Evolutionary conservation across 2,797 vertebrate species (phyloP).

Genomic region (Chanos chanos): DNA sequence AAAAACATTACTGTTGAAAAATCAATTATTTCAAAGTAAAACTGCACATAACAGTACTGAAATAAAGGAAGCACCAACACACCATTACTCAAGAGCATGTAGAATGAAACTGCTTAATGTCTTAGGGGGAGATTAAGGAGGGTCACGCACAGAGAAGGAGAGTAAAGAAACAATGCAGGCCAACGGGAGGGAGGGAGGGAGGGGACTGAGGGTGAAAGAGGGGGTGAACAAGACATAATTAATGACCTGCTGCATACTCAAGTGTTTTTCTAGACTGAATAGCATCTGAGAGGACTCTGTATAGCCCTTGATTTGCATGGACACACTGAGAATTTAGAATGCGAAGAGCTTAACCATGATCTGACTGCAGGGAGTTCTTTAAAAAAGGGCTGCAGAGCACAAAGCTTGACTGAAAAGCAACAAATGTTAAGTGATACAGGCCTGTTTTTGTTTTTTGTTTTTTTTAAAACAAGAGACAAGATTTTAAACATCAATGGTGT

Average conservation of each 20-base stretch:
- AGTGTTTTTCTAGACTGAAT: constrained; percentile 7
- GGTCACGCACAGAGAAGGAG: constrained; percentile 31
- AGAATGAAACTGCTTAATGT: constrained; percentile 40
- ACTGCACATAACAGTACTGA: constrained; percentile 10
- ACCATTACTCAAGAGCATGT: not conserved
- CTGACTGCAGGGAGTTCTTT: constrained; percentile 10
- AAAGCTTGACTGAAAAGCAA: constrained; percentile 26
- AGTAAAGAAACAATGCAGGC: not conserved
- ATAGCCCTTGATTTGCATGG: constrained; percentile 38
- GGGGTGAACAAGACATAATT: constrained; percentile 27
- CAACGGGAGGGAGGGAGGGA: not conserved
- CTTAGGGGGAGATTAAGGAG: constrained; percentile 44
- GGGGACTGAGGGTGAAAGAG: not conserved
- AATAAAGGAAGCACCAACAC: too few relatives aligned
- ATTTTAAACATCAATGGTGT: constrained; percentile 2
- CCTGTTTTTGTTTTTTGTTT: not conserved
- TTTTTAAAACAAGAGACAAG: not conserved
- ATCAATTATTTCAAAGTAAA: constrained; percentile 24
- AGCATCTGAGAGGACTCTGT: constrained; percentile 17
- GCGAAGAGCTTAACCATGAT: constrained; percentile 16
- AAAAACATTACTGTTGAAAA: not conserved
- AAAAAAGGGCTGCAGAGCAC: constrained; percentile 21
- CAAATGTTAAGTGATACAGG: constrained; percentile 29
- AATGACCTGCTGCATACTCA: constrained; percentile 27
- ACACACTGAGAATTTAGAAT: constrained; percentile 17